Evolutionary conservation across 1,140 invertebrate species (phyloP).

Genomic region (Pantala flavescens): DNA sequence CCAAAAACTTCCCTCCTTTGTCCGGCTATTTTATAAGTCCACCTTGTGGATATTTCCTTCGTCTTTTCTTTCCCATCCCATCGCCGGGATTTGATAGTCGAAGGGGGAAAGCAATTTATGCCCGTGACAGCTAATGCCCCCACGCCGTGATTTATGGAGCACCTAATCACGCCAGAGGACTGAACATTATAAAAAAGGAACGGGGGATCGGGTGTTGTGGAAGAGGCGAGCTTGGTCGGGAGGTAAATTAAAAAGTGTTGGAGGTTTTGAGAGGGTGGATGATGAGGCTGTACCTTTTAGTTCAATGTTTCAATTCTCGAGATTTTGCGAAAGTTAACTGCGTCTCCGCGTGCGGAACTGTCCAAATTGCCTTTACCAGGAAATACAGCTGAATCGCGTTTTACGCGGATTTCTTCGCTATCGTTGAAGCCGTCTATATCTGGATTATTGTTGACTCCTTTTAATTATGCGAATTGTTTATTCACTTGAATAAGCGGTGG

Average conservation of each 20-base stretch:
- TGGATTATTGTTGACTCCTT: no score
- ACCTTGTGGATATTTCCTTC: constrained; percentile 18
- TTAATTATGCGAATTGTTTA: no score
- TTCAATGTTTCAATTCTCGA: no score
- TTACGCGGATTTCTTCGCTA: no score
- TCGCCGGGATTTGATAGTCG: constrained; percentile 3
- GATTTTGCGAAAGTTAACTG: no score
- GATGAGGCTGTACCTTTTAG: no score
- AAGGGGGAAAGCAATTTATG: constrained; percentile 9
- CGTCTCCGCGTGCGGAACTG: no score
- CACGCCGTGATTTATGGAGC: constrained; percentile 2
- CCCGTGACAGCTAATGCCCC: constrained; percentile 5
- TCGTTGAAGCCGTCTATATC: no score
- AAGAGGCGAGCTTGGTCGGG: background rate
- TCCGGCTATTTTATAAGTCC: background rate
- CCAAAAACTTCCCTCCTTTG: background rate
- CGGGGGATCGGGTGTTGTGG: background rate
- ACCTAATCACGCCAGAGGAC: background rate
- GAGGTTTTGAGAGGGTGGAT: background rate
- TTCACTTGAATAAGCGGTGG: no score
- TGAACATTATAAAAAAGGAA: background rate
- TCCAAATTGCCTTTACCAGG: no score
- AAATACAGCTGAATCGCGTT: no score
- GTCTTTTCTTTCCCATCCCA: constrained; percentile 7
- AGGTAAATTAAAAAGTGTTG: background rate